Conservation (phyloP, 1,140 invertebrate species). For the Ctenoplectra terminalis region DNA sequence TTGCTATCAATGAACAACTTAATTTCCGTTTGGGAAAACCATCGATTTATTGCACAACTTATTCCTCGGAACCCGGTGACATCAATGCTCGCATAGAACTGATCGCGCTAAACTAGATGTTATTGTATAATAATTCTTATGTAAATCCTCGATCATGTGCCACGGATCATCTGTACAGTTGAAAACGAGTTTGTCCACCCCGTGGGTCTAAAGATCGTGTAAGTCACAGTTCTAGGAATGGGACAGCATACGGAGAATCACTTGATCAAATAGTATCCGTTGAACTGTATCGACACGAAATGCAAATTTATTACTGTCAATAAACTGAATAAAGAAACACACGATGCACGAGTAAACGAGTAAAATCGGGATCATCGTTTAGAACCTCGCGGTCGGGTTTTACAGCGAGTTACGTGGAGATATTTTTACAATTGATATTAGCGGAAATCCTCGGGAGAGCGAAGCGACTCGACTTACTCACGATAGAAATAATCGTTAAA, state of each 20-base stretch:
- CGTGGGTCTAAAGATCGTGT: neutral
- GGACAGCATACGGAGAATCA: slow-evolving; percentile 2
- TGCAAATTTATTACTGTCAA: neutral
- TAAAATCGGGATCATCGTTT: neutral
- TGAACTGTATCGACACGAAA: slow-evolving; percentile 35
- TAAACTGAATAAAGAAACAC: neutral
- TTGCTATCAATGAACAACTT: neutral
- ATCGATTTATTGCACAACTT: slow-evolving; percentile 6
- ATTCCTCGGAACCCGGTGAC: slow-evolving; percentile 44
- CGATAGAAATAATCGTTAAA: neutral
- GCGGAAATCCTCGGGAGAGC: neutral
- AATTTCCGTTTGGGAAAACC: neutral
- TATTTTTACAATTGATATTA: neutral
- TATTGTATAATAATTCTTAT: slow-evolving; percentile 21
- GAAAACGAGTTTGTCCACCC: neutral
- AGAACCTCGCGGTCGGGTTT: neutral
- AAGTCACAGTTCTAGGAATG: slow-evolving; percentile 18
- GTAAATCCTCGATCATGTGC: slow-evolving; percentile 7
- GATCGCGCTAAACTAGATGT: slow-evolving; percentile 40
- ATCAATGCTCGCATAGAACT: slow-evolving; percentile 47
- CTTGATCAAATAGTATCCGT: slow-evolving; percentile 52
- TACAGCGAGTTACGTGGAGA: neutral
- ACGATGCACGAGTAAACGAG: neutral
- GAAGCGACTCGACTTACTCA: neutral
- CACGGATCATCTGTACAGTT: neutral